Percentiles rank a stretch among this genome's conserved stretches.
phyloP scores from a whole-genome alignment of 2,888 invertebrate genomes.

The Thyatira batis region DNA sequence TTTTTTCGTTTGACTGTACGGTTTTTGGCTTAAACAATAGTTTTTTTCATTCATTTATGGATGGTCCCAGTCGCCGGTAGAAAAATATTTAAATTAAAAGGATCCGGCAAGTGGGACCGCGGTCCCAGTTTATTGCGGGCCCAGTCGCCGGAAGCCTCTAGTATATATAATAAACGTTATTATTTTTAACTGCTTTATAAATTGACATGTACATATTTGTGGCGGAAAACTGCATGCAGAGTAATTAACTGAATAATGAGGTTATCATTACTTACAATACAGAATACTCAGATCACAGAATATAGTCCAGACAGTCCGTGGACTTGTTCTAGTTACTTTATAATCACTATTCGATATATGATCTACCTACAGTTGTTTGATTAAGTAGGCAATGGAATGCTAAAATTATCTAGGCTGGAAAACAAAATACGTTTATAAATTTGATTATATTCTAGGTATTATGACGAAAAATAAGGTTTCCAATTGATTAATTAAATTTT shows the following conservation, averaged over 20 bases:
- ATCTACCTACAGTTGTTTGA: background rate
- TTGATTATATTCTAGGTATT: no score
- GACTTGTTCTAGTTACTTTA: conserved; percentile 50
- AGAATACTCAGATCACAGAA: conserved; percentile 33
- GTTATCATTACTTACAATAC: conserved; percentile 49
- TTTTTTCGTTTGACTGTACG: no score
- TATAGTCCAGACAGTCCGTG: conserved; percentile 38
- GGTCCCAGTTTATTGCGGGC: no score
- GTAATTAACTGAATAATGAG: conserved; percentile 58
- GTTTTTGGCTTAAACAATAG: no score
- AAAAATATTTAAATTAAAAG: no score
- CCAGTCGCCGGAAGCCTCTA: no score
- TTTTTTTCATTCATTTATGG: no score
- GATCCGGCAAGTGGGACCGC: no score
- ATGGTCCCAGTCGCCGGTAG: no score
- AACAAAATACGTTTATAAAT: no score
- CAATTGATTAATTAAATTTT: no score
- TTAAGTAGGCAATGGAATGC: background rate
- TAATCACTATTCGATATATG: conserved; percentile 19
- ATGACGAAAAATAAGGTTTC: no score
- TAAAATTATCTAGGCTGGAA: background rate
- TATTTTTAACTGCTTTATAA: background rate
- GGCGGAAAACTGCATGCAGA: conserved; percentile 56
- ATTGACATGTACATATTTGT: conserved; percentile 13
- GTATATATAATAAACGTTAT: background rate